A percentile compares a stretch with the other conserved stretches of the same genome.
Evolutionary conservation across 2,888 invertebrate genomes (phyloP).

Genomic region (Drosophila helvetica): DNA sequence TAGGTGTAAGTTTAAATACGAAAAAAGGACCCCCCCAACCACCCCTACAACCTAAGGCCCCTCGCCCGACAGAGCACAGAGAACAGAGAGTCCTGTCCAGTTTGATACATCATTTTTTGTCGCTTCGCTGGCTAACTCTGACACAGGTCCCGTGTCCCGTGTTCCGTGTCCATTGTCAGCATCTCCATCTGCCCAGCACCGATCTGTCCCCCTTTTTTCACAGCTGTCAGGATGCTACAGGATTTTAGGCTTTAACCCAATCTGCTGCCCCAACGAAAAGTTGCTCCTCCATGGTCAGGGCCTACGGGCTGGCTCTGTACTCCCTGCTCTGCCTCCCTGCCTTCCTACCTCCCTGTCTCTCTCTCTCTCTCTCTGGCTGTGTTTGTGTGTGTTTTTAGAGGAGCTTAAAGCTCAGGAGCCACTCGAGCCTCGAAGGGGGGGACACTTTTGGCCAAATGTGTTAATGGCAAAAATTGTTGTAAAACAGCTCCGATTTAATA

Average conservation of each 20-base stretch:
- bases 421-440: not conserved
- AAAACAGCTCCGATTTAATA: constrained; percentile 57
- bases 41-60: not conserved
- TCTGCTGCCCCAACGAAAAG: constrained; percentile 35
- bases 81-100: constrained; percentile 22
- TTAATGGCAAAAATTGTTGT: constrained; percentile 62
- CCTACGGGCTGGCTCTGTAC: constrained; percentile 23
- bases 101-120: constrained; percentile 67
- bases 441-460: constrained; percentile 56
- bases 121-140: constrained; percentile 62
- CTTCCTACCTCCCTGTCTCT: too few relatives aligned
- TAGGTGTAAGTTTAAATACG: constrained; percentile 67
- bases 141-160: constrained; percentile 40
- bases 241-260: constrained; percentile 63
- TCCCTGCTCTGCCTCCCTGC: too few relatives aligned
- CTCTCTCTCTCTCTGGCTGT: not conserved
- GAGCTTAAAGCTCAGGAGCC: constrained; percentile 34
- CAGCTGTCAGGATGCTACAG: constrained; percentile 54
- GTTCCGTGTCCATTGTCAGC: constrained; percentile 23
- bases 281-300: constrained; percentile 35
- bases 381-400: constrained; percentile 14
- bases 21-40: constrained; percentile 46
- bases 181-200: constrained; percentile 20
- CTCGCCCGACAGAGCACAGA: not conserved
- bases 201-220: constrained; percentile 17